Evolutionary conservation across 1,140 invertebrate species (phyloP).

Genomic region (Phymorhynchus buccinoides): DNA sequence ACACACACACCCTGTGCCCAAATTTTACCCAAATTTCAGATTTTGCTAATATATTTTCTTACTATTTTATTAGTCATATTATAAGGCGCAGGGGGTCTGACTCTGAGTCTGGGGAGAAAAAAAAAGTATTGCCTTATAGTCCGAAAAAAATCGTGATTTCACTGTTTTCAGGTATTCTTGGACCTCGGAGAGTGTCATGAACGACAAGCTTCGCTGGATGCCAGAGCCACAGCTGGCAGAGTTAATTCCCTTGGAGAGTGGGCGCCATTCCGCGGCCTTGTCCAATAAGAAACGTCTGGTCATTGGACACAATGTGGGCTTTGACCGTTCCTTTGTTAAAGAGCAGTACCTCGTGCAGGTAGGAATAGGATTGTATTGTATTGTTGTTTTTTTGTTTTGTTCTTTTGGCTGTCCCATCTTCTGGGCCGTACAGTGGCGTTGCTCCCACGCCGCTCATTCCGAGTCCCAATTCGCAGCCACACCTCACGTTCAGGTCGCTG

Average conservation of each 20-base stretch:
- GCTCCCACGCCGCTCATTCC: no score
- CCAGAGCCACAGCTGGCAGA: constrained; percentile 76
- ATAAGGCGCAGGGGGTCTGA: not conserved
- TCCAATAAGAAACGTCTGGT: constrained; percentile 79
- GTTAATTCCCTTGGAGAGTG: constrained; percentile 90
- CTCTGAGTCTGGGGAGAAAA: no score
- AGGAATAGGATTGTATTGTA: no score
- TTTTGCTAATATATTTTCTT: not conserved
- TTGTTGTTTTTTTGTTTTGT: no score
- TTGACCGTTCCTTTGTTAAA: constrained; percentile 90
- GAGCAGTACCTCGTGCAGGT: constrained; percentile 86
- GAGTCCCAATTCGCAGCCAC: no score
- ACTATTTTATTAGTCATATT: not conserved
- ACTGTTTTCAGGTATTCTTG: constrained; percentile 80
- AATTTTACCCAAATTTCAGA: not conserved
- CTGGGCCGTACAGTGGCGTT: no score
- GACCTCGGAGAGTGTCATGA: constrained; percentile 76
- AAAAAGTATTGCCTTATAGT: no score
- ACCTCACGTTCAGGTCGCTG: no score
- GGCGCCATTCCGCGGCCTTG: constrained; percentile 41
- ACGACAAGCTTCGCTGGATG: constrained; percentile 68
- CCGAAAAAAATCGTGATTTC: constrained; percentile 26
- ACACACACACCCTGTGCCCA: not conserved
- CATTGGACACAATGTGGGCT: constrained; percentile 97
- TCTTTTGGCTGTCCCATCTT: no score